phyloP scores from a whole-genome alignment of 2,113 vertebrate genomes.

The Mus spicilegus region DNA sequence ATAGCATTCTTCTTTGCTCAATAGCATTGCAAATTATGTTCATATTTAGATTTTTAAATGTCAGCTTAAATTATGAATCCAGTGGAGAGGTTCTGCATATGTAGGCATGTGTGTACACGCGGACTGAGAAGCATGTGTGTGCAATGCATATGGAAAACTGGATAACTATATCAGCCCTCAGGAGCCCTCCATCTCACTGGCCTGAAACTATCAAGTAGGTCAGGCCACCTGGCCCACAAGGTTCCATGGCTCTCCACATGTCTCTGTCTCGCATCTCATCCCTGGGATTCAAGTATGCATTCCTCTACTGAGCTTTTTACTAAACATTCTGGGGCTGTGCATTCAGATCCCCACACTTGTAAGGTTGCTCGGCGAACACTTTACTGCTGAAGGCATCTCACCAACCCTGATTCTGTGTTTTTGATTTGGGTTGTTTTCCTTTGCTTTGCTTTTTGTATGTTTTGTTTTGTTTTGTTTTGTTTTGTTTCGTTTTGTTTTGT shows the following conservation, averaged over 20 bases:
- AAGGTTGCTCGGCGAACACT: not conserved
- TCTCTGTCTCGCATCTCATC: not conserved
- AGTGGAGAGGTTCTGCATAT: not conserved
- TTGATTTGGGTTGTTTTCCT: not conserved
- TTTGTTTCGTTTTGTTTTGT: not conserved
- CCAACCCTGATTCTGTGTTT: not conserved
- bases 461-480: not conserved
- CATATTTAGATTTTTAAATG: constrained; percentile 50
- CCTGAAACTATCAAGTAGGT: not conserved
- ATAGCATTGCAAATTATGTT: constrained; percentile 36
- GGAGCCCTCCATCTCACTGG: not conserved
- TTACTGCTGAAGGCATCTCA: not conserved
- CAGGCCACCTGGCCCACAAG: not conserved
- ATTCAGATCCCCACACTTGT: not conserved
- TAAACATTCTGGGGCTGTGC: not conserved
- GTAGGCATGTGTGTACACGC: not conserved
- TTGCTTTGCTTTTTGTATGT: not conserved
- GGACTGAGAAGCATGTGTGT: not conserved
- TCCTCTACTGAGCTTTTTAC: not conserved
- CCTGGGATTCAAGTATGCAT: not conserved
- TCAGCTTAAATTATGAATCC: not conserved
- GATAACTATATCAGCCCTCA: not conserved
- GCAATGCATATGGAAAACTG: not conserved
- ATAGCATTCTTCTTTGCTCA: not conserved
- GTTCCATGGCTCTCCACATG: not conserved